Percentiles rank a stretch among this genome's conserved stretches.
Conservation (phyloP, 2,113 vertebrate genomes). For the Athene cunicularia region DNA sequence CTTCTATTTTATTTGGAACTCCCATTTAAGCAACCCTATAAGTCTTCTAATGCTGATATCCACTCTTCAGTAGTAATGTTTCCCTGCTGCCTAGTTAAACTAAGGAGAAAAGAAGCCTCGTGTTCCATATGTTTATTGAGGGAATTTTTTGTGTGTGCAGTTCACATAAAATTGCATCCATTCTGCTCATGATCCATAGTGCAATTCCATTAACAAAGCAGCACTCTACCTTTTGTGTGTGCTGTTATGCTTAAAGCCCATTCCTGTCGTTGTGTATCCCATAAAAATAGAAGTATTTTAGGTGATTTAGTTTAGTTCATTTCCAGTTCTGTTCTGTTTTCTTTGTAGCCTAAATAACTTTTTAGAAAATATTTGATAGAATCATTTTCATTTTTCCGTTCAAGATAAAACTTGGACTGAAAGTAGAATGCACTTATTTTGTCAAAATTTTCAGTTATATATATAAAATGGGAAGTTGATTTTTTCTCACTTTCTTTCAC, state of each 20-base stretch:
- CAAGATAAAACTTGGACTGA: slow-evolving; percentile 14
- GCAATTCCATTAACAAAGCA: slow-evolving; percentile 35
- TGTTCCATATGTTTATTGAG: slow-evolving; percentile 55
- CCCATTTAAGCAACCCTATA: not conserved
- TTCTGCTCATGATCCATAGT: slow-evolving; percentile 9
- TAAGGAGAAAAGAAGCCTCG: slow-evolving; percentile 28
- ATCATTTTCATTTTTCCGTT: slow-evolving; percentile 32
- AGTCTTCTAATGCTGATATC: slow-evolving; percentile 12
- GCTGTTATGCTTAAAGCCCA: slow-evolving; percentile 19
- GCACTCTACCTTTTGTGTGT: slow-evolving; percentile 12
- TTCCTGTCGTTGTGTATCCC: not conserved
- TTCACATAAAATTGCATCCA: slow-evolving; percentile 44
- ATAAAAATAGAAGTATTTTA: slow-evolving; percentile 20
- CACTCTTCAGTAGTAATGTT: slow-evolving; percentile 7
- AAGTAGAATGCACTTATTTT: slow-evolving; percentile 4
- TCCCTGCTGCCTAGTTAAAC: slow-evolving; percentile 44
- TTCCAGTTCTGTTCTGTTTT: slow-evolving; percentile 5
- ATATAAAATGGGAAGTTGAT: not conserved
- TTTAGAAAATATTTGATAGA: slow-evolving; percentile 27
- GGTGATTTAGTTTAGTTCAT: slow-evolving; percentile 21
- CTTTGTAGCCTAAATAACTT: slow-evolving; percentile 29
- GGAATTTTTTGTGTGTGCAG: slow-evolving; percentile 41
- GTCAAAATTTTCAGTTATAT: not conserved
- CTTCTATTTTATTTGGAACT: slow-evolving; percentile 39
- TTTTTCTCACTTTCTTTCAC: not conserved